Conservation (phyloP, 2,888 invertebrate species). For the Eupithecia subumbrata region DNA sequence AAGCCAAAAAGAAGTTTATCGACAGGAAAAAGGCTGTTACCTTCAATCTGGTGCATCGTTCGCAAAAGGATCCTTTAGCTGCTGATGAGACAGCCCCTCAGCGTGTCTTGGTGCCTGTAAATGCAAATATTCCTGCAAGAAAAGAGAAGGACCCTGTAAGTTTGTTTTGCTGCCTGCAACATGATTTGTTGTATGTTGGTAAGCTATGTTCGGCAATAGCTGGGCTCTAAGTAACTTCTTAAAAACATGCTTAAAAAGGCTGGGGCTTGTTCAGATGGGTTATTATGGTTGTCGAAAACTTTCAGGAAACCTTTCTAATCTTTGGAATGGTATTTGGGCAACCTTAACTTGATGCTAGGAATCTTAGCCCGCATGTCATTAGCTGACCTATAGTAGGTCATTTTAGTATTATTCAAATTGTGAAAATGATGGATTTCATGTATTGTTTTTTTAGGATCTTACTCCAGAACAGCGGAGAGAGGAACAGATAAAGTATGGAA, state of each 20-base stretch:
- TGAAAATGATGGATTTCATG: not conserved
- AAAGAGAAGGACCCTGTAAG: constrained; percentile 75
- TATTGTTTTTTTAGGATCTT: constrained; percentile 57
- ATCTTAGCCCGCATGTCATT: not conserved
- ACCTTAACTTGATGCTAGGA: not conserved
- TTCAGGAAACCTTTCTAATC: not conserved
- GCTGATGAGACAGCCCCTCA: constrained; percentile 96
- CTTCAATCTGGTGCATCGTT: constrained; percentile 96
- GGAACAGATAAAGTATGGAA: constrained; percentile 93
- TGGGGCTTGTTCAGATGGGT: not conserved
- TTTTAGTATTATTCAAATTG: not conserved
- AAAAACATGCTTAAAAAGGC: not conserved
- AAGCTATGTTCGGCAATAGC: not conserved
- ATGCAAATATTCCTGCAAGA: constrained; percentile 70
- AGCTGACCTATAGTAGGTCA: no score
- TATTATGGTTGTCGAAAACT: not conserved
- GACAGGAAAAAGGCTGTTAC: constrained; percentile 96
- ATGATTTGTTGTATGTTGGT: constrained; percentile 4
- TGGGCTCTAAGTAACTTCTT: not conserved
- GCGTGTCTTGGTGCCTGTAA: constrained; percentile 89
- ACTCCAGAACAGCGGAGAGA: constrained; percentile 84
- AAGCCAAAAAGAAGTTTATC: constrained; percentile 92
- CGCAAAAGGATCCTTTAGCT: constrained; percentile 95
- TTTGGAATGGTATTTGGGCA: not conserved
- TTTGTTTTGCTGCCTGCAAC: constrained; percentile 36